Conservation (phyloP, 2,113 vertebrate species). For the Pelvicachromis taeniatus region DNA sequence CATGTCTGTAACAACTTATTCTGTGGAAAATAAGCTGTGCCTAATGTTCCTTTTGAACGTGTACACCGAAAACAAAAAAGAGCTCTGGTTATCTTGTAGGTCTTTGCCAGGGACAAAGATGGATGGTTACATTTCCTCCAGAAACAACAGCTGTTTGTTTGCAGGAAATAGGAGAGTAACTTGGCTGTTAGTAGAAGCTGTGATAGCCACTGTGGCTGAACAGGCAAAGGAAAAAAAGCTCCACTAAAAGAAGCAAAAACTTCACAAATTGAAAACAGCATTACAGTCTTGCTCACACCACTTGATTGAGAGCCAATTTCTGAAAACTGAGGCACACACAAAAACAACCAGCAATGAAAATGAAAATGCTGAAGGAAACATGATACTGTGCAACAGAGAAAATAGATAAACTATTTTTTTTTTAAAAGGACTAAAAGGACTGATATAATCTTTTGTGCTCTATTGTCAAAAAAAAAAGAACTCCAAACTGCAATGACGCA, state of each 20-base stretch:
- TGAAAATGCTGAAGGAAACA: not conserved
- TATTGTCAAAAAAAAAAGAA: not conserved
- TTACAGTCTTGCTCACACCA: not conserved
- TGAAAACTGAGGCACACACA: not conserved
- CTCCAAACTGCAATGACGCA: not conserved
- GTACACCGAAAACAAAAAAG: not conserved
- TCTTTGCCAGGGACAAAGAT: constrained; percentile 48
- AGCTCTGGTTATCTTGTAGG: constrained; percentile 1
- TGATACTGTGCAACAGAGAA: not conserved
- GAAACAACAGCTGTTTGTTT: constrained; percentile 45
- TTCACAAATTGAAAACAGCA: constrained; percentile 34
- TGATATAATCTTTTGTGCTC: not conserved
- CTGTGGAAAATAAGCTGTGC: not conserved
- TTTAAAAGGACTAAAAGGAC: no score
- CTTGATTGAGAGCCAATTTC: constrained; percentile 34
- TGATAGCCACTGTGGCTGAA: constrained; percentile 12
- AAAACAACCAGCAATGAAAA: not conserved
- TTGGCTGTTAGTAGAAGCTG: constrained; percentile 18
- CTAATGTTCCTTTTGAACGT: not conserved
- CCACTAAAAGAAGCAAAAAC: constrained; percentile 19
- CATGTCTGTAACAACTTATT: not conserved
- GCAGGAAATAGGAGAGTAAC: constrained; percentile 35
- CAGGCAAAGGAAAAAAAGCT: constrained; percentile 22
- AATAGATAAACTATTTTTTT: no score
- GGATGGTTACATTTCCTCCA: constrained; percentile 51